A percentile compares a stretch with the other conserved stretches of the same genome.
phyloP scores from a whole-genome alignment of 2,113 vertebrate genomes.

The Dromaius novaehollandiae region DNA sequence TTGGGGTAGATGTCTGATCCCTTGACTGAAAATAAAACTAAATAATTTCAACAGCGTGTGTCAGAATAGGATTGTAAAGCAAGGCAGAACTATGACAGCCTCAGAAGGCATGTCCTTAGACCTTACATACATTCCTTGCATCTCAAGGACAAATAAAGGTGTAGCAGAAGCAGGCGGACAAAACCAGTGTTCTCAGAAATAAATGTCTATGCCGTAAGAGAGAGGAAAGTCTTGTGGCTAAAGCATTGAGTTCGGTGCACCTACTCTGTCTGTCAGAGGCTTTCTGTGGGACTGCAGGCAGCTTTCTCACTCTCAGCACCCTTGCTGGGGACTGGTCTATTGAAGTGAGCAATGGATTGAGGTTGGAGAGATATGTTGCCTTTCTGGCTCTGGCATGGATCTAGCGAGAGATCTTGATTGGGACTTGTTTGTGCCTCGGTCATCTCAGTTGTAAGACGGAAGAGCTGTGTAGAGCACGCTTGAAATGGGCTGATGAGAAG shows the following conservation, averaged over 20 bases:
- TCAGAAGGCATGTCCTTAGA: background rate
- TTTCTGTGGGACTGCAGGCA: background rate
- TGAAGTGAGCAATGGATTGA: rapidly evolving
- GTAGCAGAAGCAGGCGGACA: background rate
- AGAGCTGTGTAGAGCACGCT: rapidly evolving
- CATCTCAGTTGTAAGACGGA: background rate
- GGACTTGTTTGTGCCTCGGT: background rate
- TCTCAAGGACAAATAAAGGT: background rate
- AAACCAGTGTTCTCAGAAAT: background rate
- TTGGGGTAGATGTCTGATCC: background rate
- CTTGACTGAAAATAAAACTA: background rate
- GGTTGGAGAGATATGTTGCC: background rate
- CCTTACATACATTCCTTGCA: background rate
- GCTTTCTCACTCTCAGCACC: rapidly evolving
- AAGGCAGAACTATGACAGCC: background rate
- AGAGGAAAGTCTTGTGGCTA: background rate
- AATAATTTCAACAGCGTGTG: background rate
- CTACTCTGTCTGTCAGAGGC: background rate
- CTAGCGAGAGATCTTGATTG: background rate
- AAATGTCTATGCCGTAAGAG: background rate
- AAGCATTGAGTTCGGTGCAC: background rate
- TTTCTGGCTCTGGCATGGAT: background rate
- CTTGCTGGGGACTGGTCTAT: background rate
- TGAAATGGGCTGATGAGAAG: background rate
- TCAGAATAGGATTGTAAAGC: background rate